Evolutionary conservation across 2,888 invertebrate species (phyloP), one percentile per base, ranked within the genome.

Genomic region (Heteromurus nitidus): DNA sequence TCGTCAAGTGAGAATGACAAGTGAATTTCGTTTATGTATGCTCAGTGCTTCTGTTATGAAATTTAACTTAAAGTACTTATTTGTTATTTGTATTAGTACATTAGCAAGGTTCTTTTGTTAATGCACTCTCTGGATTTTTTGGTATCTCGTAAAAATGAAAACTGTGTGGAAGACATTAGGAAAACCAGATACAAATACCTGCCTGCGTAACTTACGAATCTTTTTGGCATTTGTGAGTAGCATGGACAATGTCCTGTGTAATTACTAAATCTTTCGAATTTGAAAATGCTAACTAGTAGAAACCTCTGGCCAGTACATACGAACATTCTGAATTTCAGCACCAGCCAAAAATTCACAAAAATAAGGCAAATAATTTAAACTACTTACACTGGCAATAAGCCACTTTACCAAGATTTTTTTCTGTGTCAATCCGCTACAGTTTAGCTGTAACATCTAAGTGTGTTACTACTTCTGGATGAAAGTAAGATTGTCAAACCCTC

Each of bases 251-350:
- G 22, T 28, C 60, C 30, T 60, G 9, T 64, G 22, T 42, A 22
- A 64, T 42, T 22, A 64, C 64, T 64, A 42, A 42, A 58, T 75
- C 24, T 53, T 75, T 42, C 47, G 60, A 64, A 53, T 68, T 18
- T 30, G 7, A 69, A 62, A 64, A 62, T 62, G 62, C 50, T 69
- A 69, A 77, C 58, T 26, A 47, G 31, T 69, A 77, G 77, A 60
- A 44, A 69, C 60, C 53, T 22, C 69, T 50, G 77, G 77, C 77
- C 77, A 77, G 77, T 77, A 77, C 50, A 36, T 77, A 69, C 58
- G 69, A 77, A 31, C 50, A 18, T 69, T 69, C 53, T 62, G 50
- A 77, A 69, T 68, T 67, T 60, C 68, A 50, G 58, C 36, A 77
- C 50, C 47, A 31, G 20, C 24, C 18, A 67, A 16, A 55, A 50